Percentiles rank a stretch among this genome's conserved stretches.
phyloP scores from a whole-genome alignment of 2,113 vertebrate genomes.

The Microcebus lehilahytsara region DNA sequence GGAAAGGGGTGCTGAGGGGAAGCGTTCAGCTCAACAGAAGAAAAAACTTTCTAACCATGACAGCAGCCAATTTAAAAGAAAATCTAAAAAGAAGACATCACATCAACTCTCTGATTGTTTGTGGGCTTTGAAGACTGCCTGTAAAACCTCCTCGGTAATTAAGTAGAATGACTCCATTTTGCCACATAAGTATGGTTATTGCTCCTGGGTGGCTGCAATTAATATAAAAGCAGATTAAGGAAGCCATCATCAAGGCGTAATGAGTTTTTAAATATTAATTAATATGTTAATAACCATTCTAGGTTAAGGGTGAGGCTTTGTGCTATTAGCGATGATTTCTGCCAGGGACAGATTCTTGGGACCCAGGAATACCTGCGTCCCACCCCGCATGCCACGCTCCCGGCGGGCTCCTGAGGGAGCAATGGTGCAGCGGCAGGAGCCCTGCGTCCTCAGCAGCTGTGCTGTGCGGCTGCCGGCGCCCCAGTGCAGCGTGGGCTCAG shows the following conservation, averaged over 20 bases:
- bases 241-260: conserved; percentile 73
- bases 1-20: not conserved
- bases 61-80: not conserved
- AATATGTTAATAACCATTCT: conserved; percentile 77
- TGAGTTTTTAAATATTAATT: conserved; percentile 82
- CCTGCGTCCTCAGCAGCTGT: not conserved
- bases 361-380: conserved; percentile 5
- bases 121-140: conserved; percentile 54
- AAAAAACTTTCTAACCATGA: not conserved
- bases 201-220: conserved; percentile 67
- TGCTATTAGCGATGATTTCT: conserved; percentile 14
- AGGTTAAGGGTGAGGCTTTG: conserved; percentile 51
- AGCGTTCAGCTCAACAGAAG: not conserved
- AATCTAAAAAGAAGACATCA: conserved; percentile 44
- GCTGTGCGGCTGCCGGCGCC: not conserved
- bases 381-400: rapidly evolving
- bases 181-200: conserved; percentile 66
- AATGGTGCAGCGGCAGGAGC: not conserved
- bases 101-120: conserved; percentile 33
- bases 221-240: conserved; percentile 73
- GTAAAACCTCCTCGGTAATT: conserved; percentile 59
- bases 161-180: conserved; percentile 73
- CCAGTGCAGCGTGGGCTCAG: not conserved
- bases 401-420: not conserved
- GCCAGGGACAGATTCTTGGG: not conserved